Percentiles rank a stretch among this genome's conserved stretches.
phyloP scores from a whole-genome alignment of 2,113 vertebrate species.

The Lagopus leucura region DNA sequence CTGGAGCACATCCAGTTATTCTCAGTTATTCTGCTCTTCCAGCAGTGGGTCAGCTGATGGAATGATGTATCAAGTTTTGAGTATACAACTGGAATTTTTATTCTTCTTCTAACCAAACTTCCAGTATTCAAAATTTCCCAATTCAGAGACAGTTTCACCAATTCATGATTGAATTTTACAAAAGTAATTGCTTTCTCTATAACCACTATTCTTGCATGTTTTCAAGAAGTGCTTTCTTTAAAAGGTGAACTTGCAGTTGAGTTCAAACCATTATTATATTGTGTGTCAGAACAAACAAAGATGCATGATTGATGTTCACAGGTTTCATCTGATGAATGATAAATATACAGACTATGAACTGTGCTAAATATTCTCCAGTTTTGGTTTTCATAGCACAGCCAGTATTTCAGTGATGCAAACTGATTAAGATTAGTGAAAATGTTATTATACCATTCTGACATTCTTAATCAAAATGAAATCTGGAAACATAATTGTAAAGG shows the following conservation, averaged over 20 bases:
- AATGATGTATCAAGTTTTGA: neutral
- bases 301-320: neutral
- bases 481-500: neutral
- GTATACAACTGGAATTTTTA: neutral
- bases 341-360: neutral
- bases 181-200: neutral
- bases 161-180: accelerated
- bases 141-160: neutral
- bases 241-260: neutral
- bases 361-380: neutral
- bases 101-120: neutral
- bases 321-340: neutral
- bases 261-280: neutral
- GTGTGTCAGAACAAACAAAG: accelerated
- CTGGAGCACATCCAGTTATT: neutral
- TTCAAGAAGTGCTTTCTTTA: neutral
- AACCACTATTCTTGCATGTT: neutral
- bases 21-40: neutral
- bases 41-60: neutral
- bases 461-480: neutral
- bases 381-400: neutral
- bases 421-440: neutral
- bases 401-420: neutral
- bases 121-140: neutral
- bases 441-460: neutral